Evolutionary conservation across 37 sponge, comb jelly and placozoan genomes (phyloP), one percentile per base, ranked within the genome.

Genomic region (Amphimedon queenslandica): DNA sequence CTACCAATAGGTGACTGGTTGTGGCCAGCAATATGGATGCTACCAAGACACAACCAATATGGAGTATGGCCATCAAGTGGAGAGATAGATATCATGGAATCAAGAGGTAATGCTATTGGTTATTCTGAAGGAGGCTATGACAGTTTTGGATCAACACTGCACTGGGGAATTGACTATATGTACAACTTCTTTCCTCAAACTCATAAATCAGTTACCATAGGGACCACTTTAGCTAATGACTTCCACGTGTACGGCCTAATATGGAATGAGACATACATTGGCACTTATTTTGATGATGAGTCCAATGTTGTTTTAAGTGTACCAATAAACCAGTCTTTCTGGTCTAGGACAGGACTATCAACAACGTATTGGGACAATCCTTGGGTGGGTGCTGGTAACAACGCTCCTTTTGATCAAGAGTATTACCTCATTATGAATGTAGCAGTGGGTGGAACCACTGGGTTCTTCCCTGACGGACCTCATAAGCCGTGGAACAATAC

Each of bases 11-110:
- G 90, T n/a, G 85, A 89, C 60, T 89, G 90, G 90, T 2, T 86
- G 33, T 91, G 92, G 92, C 92, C 92, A 0, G 87, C 83, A 25
- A 84, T 89, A 29, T 89, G 90, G 90, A 40, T 89, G 76, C 78
- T 84, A 2, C 85, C 90, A 18, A 57, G 66, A 18, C 24, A 67
- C 31, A 86, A 89, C 28, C 81, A 89, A 71, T 89, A 89, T 64
- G 90, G 90, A 3, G 51, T 30, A 16, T 89, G 90, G 90, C 90
- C 90, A 4, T 74, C 83, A 3, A 91, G 92, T 61, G 92, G 92
- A 21, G 85, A 80, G 57, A 89, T 89, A 33, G 90, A 89, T 66
- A 89, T 89, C 2, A 80, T 89, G 85, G 85, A 89, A 69, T 84
- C 90, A 13, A 42, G 87, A 6, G 92, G 92, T 0, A 91, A 91